Conservation (phyloP, 1,140 invertebrate genomes). For the Aphaenogaster floridana region DNA sequence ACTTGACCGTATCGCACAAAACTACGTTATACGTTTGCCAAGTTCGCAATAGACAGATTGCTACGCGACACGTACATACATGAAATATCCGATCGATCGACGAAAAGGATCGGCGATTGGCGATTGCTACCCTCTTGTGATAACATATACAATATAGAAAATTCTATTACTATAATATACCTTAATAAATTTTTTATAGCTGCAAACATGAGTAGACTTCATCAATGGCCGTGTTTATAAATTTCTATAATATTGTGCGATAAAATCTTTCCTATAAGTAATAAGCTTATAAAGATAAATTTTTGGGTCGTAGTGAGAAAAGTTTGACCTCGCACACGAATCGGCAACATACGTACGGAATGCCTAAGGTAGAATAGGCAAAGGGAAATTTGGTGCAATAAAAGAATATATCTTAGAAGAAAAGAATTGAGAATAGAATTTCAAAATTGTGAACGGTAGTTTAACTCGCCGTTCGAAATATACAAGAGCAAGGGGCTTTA, state of each 20-base stretch:
- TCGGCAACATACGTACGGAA: not conserved
- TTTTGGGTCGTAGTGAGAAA: not conserved
- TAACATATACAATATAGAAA: not conserved
- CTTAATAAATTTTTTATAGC: not conserved
- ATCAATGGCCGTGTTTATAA: not conserved
- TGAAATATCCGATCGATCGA: not conserved
- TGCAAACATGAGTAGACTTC: not conserved
- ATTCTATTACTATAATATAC: not conserved
- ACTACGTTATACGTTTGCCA: slow-evolving; percentile 52
- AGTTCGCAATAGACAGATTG: slow-evolving; percentile 30
- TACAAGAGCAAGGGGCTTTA: not conserved
- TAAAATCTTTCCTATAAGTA: not conserved
- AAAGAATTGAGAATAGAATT: not conserved
- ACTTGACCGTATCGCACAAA: slow-evolving; percentile 50
- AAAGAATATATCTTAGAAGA: not conserved
- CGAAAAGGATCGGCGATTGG: not conserved
- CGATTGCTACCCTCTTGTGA: not conserved
- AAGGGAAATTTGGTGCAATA: not conserved
- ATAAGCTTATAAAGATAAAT: not conserved
- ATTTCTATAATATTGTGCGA: not conserved
- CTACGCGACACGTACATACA: slow-evolving; percentile 26
- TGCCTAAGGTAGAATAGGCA: not conserved
- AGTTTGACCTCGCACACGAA: not conserved
- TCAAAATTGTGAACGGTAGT: not conserved
- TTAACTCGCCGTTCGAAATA: not conserved